Evolutionary conservation across 2,113 vertebrate species (phyloP).

Genomic region (Esox niger): DNA sequence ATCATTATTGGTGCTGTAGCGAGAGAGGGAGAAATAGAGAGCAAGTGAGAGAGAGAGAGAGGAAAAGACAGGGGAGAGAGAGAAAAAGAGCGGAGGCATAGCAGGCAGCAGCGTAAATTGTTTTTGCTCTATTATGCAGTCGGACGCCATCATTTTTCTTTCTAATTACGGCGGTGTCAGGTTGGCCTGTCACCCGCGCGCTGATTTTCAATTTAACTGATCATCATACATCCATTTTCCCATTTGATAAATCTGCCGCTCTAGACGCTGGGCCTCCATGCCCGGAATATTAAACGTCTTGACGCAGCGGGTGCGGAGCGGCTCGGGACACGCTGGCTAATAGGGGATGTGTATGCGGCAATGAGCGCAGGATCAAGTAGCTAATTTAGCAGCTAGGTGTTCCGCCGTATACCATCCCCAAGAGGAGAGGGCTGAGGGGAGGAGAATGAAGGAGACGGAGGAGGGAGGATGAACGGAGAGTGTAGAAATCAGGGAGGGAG

Average conservation of each 20-base stretch:
- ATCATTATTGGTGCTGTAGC: constrained; percentile 94
- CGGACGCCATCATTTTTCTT: constrained; percentile 99
- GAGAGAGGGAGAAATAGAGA: not conserved
- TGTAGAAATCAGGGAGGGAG: too few relatives aligned
- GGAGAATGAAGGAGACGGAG: not conserved
- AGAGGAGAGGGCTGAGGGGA: constrained; percentile 55
- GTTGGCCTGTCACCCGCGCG: constrained; percentile 99
- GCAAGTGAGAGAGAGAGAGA: not conserved
- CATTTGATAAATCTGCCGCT: constrained; percentile 99
- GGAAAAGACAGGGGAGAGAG: not conserved
- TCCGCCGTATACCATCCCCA: constrained; percentile 96
- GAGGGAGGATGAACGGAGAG: constrained; percentile 16
- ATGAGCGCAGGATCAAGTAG: constrained; percentile 99
- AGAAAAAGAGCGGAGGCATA: constrained; percentile 30
- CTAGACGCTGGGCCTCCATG: constrained; percentile 87
- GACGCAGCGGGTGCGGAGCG: too few relatives aligned
- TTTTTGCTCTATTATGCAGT: constrained; percentile 99
- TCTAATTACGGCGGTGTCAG: constrained; percentile 99
- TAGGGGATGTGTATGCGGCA: constrained; percentile 96
- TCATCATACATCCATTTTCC: constrained; percentile 99
- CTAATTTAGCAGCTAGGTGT: constrained; percentile 99
- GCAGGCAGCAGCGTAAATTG: constrained; percentile 91
- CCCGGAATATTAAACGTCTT: constrained; percentile 95
- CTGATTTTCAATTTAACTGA: constrained; percentile 99
- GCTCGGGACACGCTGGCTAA: constrained; percentile 89